Conservation (phyloP, 2,797 vertebrate species). For the Etheostoma nigrum region DNA sequence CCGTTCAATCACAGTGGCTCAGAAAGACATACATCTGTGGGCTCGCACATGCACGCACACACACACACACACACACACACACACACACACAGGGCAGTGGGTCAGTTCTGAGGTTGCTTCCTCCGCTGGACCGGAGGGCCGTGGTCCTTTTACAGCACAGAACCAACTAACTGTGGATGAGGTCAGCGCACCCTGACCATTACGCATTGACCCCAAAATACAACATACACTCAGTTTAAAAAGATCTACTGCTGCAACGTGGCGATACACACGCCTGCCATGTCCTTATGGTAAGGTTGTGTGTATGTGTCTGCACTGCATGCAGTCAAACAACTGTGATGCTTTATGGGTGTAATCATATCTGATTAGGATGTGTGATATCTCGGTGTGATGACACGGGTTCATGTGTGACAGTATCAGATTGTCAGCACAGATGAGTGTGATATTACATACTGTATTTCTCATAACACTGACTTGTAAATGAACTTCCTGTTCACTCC, state of each 20-base stretch:
- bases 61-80: not conserved
- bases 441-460: not conserved
- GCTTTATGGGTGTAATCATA: not conserved
- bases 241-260: constrained; percentile 75
- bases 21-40: not conserved
- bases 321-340: not conserved
- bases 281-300: not conserved
- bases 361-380: not conserved
- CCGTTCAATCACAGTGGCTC: constrained; percentile 12
- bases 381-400: not conserved
- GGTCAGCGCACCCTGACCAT: constrained; percentile 71
- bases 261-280: constrained; percentile 64
- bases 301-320: constrained; percentile 7
- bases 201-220: constrained; percentile 68
- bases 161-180: constrained; percentile 67
- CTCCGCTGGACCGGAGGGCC: constrained; percentile 30
- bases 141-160: constrained; percentile 28
- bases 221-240: constrained; percentile 63
- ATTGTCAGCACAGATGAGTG: not conserved
- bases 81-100: constrained; percentile 29
- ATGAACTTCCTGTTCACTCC: constrained; percentile 26
- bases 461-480: not conserved
- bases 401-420: not conserved
- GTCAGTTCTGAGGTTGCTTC: constrained; percentile 39
- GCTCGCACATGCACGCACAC: not conserved